phyloP scores from a whole-genome alignment of 2,888 invertebrate species.

The Stenodera caucasica region DNA sequence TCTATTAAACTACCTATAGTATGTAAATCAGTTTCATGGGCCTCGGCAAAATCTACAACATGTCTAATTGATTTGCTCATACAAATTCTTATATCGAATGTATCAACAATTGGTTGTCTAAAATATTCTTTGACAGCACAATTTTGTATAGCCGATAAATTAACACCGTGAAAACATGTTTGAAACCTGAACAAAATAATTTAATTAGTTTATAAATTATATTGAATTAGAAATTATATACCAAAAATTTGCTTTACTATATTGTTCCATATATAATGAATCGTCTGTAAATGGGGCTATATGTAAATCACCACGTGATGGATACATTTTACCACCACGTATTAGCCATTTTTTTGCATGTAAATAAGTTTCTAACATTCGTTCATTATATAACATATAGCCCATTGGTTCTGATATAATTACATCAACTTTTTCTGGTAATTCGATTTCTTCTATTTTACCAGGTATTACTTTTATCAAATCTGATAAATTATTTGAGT shows the following conservation, averaged over 20 bases:
- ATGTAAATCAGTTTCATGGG: conserved; percentile 92
- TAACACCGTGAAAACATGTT: conserved; percentile 96
- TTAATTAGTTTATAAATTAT: not conserved
- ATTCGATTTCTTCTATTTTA: conserved; percentile 96
- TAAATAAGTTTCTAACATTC: conserved; percentile 98
- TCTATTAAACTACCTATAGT: conserved; percentile 65
- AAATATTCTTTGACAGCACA: conserved; percentile 98
- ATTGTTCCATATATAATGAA: conserved; percentile 96
- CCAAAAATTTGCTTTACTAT: conserved; percentile 99
- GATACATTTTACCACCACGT: conserved; percentile 95
- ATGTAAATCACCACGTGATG: conserved; percentile 93
- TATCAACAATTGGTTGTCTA: conserved; percentile 96
- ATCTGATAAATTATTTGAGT: conserved; percentile 84
- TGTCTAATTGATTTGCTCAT: conserved; percentile 92
- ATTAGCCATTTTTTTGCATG: conserved; percentile 98
- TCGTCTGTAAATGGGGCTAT: conserved; percentile 98
- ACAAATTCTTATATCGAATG: conserved; percentile 97
- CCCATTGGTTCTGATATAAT: conserved; percentile 99
- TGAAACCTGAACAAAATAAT: conserved; percentile 69
- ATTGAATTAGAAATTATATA: conserved; percentile 40
- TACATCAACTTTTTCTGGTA: conserved; percentile 94
- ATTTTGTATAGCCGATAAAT: conserved; percentile 85
- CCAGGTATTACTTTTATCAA: conserved; percentile 89
- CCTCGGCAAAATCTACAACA: conserved; percentile 90
- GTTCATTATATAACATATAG: conserved; percentile 99